A percentile compares a stretch with the other conserved stretches of the same genome.
phyloP scores from a whole-genome alignment of 1,140 invertebrate species.

The Ceratosolen fusciceps region DNA sequence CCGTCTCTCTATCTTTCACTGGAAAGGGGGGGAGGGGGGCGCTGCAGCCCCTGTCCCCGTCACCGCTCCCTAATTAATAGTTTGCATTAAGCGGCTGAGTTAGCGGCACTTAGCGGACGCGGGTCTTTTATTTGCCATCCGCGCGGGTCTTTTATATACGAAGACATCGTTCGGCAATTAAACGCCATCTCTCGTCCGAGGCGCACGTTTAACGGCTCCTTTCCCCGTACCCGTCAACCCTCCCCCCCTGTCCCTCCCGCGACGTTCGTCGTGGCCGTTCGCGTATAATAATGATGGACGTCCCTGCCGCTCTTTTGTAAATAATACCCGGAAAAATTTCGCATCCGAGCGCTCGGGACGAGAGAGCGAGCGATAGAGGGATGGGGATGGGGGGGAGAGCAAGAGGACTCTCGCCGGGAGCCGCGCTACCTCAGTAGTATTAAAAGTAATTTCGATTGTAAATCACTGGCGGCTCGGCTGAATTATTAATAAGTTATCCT shows the following conservation, averaged over 20 bases:
- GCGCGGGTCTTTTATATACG: slow-evolving; percentile 19
- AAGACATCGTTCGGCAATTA: slow-evolving; percentile 16
- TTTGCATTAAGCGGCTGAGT: slow-evolving; percentile 47
- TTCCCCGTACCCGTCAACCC: no score
- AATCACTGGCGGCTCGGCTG: not conserved
- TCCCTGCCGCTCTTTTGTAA: slow-evolving; percentile 15
- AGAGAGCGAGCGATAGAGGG: not conserved
- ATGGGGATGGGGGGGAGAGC: not conserved
- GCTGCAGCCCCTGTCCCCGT: no score
- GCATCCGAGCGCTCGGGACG: not conserved
- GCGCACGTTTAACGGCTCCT: slow-evolving; percentile 14
- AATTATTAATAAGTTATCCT: not conserved
- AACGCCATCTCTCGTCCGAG: slow-evolving; percentile 6
- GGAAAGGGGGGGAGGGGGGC: no score
- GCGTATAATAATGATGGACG: slow-evolving; percentile 15
- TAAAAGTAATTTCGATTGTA: not conserved
- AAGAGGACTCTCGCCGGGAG: not conserved
- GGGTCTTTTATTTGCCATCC: not conserved
- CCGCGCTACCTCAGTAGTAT: slow-evolving; percentile 40
- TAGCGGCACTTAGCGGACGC: slow-evolving; percentile 41
- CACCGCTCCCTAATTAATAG: slow-evolving; percentile 52
- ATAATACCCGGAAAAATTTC: not conserved
- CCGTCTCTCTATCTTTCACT: no score
- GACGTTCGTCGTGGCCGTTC: slow-evolving; percentile 16
- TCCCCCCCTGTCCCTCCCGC: no score